Conservation (phyloP, 1,140 invertebrate species). For the Ooceraea biroi region DNA sequence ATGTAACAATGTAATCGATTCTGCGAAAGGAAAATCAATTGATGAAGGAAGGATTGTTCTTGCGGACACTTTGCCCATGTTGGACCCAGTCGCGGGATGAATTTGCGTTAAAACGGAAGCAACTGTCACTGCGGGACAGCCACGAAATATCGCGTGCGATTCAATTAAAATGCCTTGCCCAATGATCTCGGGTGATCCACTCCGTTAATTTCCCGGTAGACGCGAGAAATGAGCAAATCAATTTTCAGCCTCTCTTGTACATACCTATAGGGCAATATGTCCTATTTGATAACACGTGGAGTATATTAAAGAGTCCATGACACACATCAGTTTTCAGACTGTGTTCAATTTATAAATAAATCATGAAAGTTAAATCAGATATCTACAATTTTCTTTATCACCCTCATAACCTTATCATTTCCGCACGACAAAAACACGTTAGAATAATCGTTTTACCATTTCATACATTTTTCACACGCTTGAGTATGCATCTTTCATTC, state of each 20-base stretch:
- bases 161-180: background rate
- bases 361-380: too few relatives aligned
- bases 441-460: too few relatives aligned
- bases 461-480: background rate
- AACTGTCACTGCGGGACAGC: background rate
- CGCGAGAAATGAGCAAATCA: background rate
- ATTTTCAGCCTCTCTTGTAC: background rate
- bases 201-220: background rate
- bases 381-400: too few relatives aligned
- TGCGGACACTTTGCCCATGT: too few relatives aligned
- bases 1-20: too few relatives aligned
- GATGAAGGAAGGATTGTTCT: too few relatives aligned
- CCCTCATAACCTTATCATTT: too few relatives aligned
- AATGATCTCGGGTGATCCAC: background rate
- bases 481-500: background rate
- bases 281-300: background rate
- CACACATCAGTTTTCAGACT: too few relatives aligned
- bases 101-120: background rate
- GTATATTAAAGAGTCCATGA: slow-evolving; percentile 36
- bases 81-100: background rate
- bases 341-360: too few relatives aligned
- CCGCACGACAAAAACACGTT: too few relatives aligned
- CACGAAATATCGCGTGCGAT: background rate
- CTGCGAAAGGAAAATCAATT: background rate
- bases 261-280: too few relatives aligned